Conservation (phyloP, 2,113 vertebrate genomes). For the Atlantisia rogersi region DNA sequence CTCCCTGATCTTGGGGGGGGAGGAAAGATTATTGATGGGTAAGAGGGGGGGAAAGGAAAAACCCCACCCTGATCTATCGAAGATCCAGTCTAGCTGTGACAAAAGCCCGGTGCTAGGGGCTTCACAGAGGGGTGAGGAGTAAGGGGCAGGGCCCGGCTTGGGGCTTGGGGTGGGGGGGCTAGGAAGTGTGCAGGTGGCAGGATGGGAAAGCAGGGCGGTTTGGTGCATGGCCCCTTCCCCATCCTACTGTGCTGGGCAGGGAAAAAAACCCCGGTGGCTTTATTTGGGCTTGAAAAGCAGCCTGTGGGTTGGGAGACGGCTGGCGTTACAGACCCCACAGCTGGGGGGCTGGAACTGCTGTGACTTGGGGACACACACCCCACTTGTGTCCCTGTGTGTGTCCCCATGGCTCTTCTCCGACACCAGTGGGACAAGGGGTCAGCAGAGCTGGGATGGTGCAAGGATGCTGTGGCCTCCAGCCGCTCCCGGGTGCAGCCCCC, state of each 20-base stretch:
- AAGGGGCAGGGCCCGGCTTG: accelerated
- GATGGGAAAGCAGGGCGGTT: not conserved
- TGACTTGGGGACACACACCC: not conserved
- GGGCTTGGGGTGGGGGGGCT: not conserved
- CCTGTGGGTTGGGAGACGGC: not conserved
- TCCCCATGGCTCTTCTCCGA: not conserved
- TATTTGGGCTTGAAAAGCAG: not conserved
- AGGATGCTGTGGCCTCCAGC: not conserved
- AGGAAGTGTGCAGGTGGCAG: not conserved
- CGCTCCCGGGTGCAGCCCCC: not conserved
- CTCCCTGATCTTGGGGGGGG: not conserved
- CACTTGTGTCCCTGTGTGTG: not conserved
- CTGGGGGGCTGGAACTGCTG: not conserved
- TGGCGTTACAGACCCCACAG: not conserved
- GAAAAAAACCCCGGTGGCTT: not conserved
- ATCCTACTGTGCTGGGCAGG: not conserved
- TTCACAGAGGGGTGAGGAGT: not conserved
- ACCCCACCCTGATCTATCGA: not conserved
- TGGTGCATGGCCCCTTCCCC: not conserved
- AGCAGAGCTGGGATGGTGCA: accelerated
- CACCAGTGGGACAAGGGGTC: not conserved
- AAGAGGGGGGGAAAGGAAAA: not conserved
- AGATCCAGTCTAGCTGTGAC: not conserved
- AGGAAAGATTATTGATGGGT: too few species aligned
- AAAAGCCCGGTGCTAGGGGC: not conserved